A percentile compares a stretch with the other conserved stretches of the same genome.
Conservation (phyloP, 2,797 vertebrate genomes). For the Myotis planiceps region DNA sequence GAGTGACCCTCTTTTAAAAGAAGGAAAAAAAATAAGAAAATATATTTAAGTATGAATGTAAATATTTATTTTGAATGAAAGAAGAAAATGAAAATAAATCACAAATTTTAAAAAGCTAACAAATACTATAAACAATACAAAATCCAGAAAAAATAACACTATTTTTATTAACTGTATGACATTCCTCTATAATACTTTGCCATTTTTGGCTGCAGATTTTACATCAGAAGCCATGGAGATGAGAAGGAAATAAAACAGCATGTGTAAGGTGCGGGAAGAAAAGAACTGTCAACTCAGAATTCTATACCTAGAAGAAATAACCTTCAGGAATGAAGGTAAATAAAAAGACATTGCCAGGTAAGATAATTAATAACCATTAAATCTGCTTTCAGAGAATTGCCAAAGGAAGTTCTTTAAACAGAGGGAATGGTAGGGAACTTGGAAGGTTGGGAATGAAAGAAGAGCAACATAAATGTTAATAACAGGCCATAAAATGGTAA, state of each 20-base stretch:
- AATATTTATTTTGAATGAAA: background rate
- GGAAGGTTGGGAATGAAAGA: background rate
- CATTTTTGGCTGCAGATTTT: background rate
- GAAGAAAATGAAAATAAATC: slow-evolving; percentile 9
- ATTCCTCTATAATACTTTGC: background rate
- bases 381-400: background rate
- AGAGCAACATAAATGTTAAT: background rate
- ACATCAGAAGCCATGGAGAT: background rate
- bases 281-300: background rate
- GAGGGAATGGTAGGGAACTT: background rate
- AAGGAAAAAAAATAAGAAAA: background rate
- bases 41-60: background rate
- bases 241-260: background rate
- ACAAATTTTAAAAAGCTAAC: background rate
- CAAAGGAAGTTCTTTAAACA: background rate
- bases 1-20: background rate
- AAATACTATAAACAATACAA: background rate
- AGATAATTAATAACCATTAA: background rate
- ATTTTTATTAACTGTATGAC: background rate
- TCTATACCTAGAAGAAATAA: background rate
- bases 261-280: background rate
- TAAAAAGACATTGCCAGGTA: background rate
- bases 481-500: background rate
- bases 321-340: background rate
- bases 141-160: background rate